These are phyloP conservation scores for Taenaris catops DNA, from an alignment of 2,888 invertebrate species.

Conservation along the genomic window DNA sequence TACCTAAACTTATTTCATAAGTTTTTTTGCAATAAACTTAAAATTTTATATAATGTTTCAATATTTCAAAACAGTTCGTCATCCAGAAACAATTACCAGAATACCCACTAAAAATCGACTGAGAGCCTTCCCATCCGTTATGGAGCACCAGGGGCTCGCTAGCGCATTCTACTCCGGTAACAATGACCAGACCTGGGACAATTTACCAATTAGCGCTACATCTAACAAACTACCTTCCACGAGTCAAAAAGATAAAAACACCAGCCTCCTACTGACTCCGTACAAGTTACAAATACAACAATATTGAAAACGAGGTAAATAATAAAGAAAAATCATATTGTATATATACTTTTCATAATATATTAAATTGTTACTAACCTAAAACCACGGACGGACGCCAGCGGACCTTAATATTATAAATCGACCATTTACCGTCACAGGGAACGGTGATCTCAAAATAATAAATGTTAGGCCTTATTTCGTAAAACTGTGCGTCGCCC, in stretches of 20 bases:
- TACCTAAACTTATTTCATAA: no score
- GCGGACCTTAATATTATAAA: no score
- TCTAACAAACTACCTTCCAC: conserved; percentile 42
- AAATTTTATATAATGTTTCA: no score
- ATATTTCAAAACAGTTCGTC: no score
- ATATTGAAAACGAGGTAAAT: conserved; percentile 65
- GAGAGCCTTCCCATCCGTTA: no score
- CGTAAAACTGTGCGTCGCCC: conserved; percentile 19
- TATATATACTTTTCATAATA: conserved; percentile 63
- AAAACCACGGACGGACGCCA: conserved; percentile 42
- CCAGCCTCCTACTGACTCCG: conserved; percentile 41
- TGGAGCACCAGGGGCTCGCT: no score
- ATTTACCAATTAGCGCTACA: conserved; percentile 50
- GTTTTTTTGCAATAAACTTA: no score
- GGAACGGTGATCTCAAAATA: background rate
- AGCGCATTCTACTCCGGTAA: no score
- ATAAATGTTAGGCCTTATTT: conserved; percentile 25
- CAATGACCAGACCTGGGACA: no score
- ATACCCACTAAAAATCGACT: no score
- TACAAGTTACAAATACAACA: conserved; percentile 35
- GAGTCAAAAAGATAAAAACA: conserved; percentile 45
- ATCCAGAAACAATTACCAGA: no score
- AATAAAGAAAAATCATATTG: conserved; percentile 47
- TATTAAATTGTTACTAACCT: conserved; percentile 54
- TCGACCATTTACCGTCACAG: no score